Conservation (phyloP, 2,113 vertebrate genomes). For the Phocoena sinus region DNA sequence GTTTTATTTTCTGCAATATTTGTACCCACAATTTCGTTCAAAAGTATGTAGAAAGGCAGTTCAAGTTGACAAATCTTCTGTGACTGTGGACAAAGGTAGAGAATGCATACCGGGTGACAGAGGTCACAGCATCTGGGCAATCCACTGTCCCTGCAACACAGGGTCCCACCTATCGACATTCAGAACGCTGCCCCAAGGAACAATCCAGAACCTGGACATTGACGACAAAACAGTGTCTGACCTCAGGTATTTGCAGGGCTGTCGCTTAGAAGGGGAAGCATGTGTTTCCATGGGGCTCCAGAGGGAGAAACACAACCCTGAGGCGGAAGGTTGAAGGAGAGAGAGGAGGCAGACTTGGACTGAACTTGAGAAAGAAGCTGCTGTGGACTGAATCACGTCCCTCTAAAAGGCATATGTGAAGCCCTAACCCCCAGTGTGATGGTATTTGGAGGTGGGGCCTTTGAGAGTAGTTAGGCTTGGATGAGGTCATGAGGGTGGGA, state of each 20-base stretch:
- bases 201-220: background rate
- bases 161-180: background rate
- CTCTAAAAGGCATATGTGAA: background rate
- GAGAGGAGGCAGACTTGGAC: background rate
- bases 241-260: background rate
- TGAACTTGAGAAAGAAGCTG: background rate
- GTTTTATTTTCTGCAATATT: background rate
- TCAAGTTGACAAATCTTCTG: background rate
- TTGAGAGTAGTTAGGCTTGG: background rate
- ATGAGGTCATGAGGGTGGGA: background rate
- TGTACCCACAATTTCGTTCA: background rate
- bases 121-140: background rate
- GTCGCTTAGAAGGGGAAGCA: background rate
- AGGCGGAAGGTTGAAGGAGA: background rate
- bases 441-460: background rate
- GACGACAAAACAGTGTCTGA: background rate
- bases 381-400: background rate
- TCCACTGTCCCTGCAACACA: rapidly evolving
- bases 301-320: background rate
- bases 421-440: background rate
- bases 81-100: background rate
- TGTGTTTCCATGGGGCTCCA: background rate
- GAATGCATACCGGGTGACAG: background rate
- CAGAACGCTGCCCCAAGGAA: background rate
- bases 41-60: background rate